Percentiles rank a stretch among this genome's conserved stretches.
phyloP scores from a whole-genome alignment of 1,140 invertebrate genomes.

The Goniozus legneri region DNA sequence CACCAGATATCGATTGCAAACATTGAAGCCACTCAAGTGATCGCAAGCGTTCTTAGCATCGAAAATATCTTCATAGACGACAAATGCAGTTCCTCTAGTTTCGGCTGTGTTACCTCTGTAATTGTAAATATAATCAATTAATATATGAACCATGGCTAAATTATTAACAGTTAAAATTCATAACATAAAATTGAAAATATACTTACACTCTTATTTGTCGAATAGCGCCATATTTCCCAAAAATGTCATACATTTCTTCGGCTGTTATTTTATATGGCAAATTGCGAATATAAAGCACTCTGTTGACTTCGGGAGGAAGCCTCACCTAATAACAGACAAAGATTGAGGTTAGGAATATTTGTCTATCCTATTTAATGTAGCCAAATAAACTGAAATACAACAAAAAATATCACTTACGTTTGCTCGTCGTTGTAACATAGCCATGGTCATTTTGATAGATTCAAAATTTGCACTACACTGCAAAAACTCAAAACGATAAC shows the following conservation, averaged over 20 bases:
- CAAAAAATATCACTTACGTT: conserved; percentile 52
- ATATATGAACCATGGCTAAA: too few species aligned
- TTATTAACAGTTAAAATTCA: conserved; percentile 14
- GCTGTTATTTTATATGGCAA: conserved; percentile 98
- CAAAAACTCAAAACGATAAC: too few species aligned
- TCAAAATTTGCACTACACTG: too few species aligned
- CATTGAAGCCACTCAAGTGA: conserved; percentile 98
- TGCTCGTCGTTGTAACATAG: conserved; percentile 59
- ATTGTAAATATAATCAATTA: conserved; percentile 27
- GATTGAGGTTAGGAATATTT: conserved; percentile 12
- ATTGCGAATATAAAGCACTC: conserved; percentile 95
- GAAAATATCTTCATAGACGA: conserved; percentile 99
- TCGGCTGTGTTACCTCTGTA: conserved; percentile 94
- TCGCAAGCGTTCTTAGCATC: conserved; percentile 99
- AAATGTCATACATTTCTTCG: conserved; percentile 99
- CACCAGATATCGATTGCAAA: conserved; percentile 97
- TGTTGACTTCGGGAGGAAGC: conserved; percentile 97
- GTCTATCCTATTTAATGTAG: conserved; percentile 1
- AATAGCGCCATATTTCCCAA: conserved; percentile 99
- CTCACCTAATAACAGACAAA: conserved; percentile 76
- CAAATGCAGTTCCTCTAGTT: conserved; percentile 97
- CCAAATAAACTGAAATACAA: conserved; percentile 3
- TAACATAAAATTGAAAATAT: conserved; percentile 8
- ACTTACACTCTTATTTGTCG: conserved; percentile 97
- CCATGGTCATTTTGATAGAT: conserved; percentile 61